phyloP scores from a whole-genome alignment of 1,140 invertebrate genomes.

The Drosophila nikananu region DNA sequence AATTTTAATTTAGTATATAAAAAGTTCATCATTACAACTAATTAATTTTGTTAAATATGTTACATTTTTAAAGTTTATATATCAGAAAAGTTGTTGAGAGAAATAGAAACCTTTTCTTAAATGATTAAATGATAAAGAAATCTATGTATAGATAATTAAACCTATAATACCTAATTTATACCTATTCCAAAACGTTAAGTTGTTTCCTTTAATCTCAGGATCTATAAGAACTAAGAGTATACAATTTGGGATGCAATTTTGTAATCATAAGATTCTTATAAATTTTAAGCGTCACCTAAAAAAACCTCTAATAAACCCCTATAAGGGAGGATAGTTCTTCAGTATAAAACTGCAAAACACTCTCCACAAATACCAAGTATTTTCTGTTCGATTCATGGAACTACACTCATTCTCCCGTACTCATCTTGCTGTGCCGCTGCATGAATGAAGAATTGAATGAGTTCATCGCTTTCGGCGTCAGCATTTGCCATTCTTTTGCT shows the following conservation, averaged over 20 bases:
- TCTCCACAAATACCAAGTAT: not conserved
- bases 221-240: not conserved
- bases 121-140: not conserved
- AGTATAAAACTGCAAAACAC: not conserved
- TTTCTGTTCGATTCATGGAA: constrained; percentile 1
- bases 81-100: too few relatives aligned
- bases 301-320: not conserved
- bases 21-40: accelerated
- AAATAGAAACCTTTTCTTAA: too few relatives aligned
- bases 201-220: not conserved
- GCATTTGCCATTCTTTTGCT: constrained; percentile 62
- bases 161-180: too few relatives aligned
- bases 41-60: not conserved
- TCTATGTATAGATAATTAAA: too few relatives aligned
- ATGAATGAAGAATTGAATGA: constrained; percentile 76
- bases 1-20: not conserved
- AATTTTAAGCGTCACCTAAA: too few relatives aligned
- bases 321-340: not conserved
- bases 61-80: too few relatives aligned
- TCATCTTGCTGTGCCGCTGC: constrained; percentile 23
- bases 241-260: not conserved
- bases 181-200: too few relatives aligned
- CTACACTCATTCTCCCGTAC: constrained; percentile 3
- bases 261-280: not conserved
- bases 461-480: constrained; percentile 66